phyloP scores from a whole-genome alignment of 2,113 vertebrate genomes.

The Dolichotis patagonum region DNA sequence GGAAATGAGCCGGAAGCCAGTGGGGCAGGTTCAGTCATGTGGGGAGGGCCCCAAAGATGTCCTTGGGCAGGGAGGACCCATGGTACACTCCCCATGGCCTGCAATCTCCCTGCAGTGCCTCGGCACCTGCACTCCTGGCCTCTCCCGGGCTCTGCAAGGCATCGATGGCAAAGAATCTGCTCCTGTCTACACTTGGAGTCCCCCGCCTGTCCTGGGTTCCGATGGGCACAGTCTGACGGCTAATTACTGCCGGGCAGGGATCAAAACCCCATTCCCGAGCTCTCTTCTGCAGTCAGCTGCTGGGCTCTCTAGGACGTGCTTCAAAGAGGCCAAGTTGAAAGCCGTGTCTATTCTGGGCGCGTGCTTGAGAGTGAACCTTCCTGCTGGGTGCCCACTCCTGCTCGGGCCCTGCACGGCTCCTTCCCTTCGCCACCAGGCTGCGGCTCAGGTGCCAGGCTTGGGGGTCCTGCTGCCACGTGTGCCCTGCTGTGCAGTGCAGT shows the following conservation, averaged over 20 bases:
- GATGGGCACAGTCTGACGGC: neutral
- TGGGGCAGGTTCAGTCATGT: neutral
- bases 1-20: neutral
- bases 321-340: conserved; percentile 70
- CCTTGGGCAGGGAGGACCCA: neutral
- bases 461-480: neutral
- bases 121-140: neutral
- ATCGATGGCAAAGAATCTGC: neutral
- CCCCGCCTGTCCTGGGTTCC: neutral
- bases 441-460: neutral
- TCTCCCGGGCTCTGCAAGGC: neutral
- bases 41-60: neutral
- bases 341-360: conserved; percentile 39
- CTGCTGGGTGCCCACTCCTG: neutral
- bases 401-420: neutral
- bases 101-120: neutral
- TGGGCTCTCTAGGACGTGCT: neutral
- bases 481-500: neutral
- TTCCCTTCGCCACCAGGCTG: neutral
- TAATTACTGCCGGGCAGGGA: conserved; percentile 55
- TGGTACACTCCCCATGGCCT: neutral
- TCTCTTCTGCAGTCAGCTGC: neutral
- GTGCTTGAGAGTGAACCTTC: neutral
- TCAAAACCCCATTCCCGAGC: conserved; percentile 38
- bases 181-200: neutral